Base-by-base conservation (phyloP, 2,113 vertebrate genomes). In the Aptenodytes patagonicus region DNA sequence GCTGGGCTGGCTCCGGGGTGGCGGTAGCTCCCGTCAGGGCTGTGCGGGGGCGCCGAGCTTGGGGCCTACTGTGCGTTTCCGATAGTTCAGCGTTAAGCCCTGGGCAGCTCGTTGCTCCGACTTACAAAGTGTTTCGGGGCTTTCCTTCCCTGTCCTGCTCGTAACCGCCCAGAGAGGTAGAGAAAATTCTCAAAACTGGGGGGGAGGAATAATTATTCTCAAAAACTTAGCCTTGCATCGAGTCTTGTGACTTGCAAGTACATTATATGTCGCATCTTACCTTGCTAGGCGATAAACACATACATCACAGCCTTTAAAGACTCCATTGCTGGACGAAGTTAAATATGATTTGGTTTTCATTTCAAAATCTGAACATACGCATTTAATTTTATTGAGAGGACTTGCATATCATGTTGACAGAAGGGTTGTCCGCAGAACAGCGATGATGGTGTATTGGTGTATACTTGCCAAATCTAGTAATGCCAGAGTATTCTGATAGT, bases 191-290 rank as follows among this genome's bases (percentile, higher is more conserved):
- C 66, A 1, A 1, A 5, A 5, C 1, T 4, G 20, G 31, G 7
- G 12, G 6, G 4, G 1, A 5, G 18, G 5, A 10, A 6, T 13
- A 6, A 9, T 22, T 19, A 0, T n/a, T 54, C 19, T 17, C 3
- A 14, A 32, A 5, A 60, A 12, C 15, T 22, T 10, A 32, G 7
- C 13, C 13, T 20, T 22, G 42, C 5, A 0, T 7, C 9, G 28
- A 64, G 54, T 60, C 21, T 2, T 1, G 40, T 17, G 60, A 1
- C 13, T 64, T 6, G 14, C 47, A 11, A 3, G 58, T 16, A 2
- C 18, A 0, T 25, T 26, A 0, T 3, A 0, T 12, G n/a, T 17
- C 7, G 3, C 4, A 1, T 31, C 28, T 15, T 4, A 1, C 42
- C 60, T 38, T 9, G 68, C 47, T 10, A 4, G 44, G 66, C 1